Base-by-base conservation (phyloP, 1,140 invertebrate species). In the Lineus longissimus region DNA sequence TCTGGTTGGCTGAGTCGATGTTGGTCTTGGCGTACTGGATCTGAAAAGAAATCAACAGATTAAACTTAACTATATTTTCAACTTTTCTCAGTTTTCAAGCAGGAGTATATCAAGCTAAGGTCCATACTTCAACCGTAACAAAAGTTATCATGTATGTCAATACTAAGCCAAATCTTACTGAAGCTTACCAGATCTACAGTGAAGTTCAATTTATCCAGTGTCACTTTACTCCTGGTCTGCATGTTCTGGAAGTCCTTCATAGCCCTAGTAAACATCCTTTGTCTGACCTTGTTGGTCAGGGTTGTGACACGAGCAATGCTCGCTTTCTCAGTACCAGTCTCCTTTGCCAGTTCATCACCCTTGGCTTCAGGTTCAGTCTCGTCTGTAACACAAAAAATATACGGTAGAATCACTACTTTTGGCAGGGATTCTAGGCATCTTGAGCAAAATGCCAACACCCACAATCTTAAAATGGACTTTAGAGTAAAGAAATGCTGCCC, bases 101-200 rank as follows among this genome's bases (percentile, higher is more conserved):
- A 19, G 19, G 40, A 13, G 11, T 43, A 13, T 43, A 43, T 43
- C 19, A 43, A 19, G 40, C 11, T 43, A 13, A 13, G 11, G 11
- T 43, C 11, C 11, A 11, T 43, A 13, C 19, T 19, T 11, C 19
- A 11, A 19, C 11, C 11, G 19, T 13, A 11, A 11, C 40, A 13
- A 11, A 13, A 13, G 40, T 13, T 13, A 43, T 43, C 19, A 11
- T 43, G 40, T 43, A 36, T 36, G 4, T 36, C 15, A 36, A 36
- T 36, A 36, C 47, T 4, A 27, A 27, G 47, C 47, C n/a, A 7
- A 13, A 6, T 31, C 15, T 31, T 45, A n/a, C 6, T 17, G 57
- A 22, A 22, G 59, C 71, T 61, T 67, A 75, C 73, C 70, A 75
- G 55, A 56, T 75, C 68, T 27, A 75, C 70, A 60, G 70, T 75